Base-by-base conservation (phyloP, 1,140 invertebrate genomes). In the Spodoptera frugiperda region DNA sequence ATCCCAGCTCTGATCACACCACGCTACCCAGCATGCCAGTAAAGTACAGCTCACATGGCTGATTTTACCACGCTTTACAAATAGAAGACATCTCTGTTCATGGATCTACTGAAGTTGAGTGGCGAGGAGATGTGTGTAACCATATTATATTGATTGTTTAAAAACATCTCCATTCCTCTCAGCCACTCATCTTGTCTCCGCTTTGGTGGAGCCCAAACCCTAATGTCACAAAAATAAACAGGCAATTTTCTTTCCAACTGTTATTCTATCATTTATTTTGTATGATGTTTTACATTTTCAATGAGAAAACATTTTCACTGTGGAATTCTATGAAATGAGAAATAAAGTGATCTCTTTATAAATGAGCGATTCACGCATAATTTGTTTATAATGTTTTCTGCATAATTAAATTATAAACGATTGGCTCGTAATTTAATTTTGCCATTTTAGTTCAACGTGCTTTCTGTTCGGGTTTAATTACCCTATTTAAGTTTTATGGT, bases 361-460 rank as follows among this genome's bases (percentile, higher is more conserved):
- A 25, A 55, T 12, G 54, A 55, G 11, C 4, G 21, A 25, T 25
- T 25, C 21, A 25, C 21, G 54, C 21, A 14, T 55, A 39, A 39
- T 39, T 39, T 39, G 33, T 39, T 39, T 39, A 39, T 39, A 39
- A 39, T 39, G 33, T 39, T 39, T 39, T 39, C 33, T 39, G 33
- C 33, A 39, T 55, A 25, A 25, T 55, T 54, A 54, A 55, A 25
- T 25, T 25, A 25, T 11, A 55, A 55, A 55, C 9, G 54, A 55
- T 55, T 25, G 54, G 19, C 12, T 25, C 54, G 25, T 25, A 25
- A 25, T 55, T 14, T 25, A 19, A 55, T 21, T 54, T 21, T 9
- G 51, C 19, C 19, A 11, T 54, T 54, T 54, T 10, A 21, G 25
- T 19, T 25, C 3, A 55, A 25, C 14, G 21, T 54, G 21, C 8